phyloP scores from a whole-genome alignment of 2,888 invertebrate species.

The Labia minor region DNA sequence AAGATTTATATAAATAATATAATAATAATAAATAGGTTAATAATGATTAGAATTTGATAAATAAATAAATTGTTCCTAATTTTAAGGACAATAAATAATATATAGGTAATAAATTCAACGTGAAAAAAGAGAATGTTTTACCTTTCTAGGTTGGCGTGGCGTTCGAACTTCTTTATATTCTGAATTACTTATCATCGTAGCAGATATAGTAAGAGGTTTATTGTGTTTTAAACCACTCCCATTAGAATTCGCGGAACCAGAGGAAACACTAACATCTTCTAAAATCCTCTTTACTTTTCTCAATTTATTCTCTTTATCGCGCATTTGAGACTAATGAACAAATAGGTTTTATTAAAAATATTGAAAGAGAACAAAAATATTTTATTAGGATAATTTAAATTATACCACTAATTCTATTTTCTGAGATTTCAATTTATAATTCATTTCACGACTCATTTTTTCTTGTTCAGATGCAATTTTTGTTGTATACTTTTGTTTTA shows the following conservation, averaged over 20 bases:
- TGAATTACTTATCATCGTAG: background rate
- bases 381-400: background rate
- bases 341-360: no score
- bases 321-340: slow-evolving; percentile 42
- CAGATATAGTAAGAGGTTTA: background rate
- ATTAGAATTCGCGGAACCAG: background rate
- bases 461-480: slow-evolving; percentile 61
- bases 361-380: slow-evolving; percentile 18
- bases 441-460: slow-evolving; percentile 59
- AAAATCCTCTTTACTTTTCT: slow-evolving; percentile 49
- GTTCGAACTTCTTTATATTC: background rate
- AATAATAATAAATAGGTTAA: no score
- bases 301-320: slow-evolving; percentile 50
- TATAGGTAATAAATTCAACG: no score
- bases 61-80: no score
- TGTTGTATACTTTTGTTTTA: slow-evolving; percentile 38
- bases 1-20: no score
- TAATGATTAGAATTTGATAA: no score
- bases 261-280: slow-evolving; percentile 38
- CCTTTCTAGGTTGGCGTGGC: background rate
- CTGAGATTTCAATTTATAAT: slow-evolving; percentile 47
- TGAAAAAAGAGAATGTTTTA: no score
- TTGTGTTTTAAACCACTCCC: background rate
- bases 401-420: slow-evolving; percentile 44
- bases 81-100: no score